Evolutionary conservation across 2,113 vertebrate genomes (phyloP).

Genomic region (Catharus fuscescens): DNA sequence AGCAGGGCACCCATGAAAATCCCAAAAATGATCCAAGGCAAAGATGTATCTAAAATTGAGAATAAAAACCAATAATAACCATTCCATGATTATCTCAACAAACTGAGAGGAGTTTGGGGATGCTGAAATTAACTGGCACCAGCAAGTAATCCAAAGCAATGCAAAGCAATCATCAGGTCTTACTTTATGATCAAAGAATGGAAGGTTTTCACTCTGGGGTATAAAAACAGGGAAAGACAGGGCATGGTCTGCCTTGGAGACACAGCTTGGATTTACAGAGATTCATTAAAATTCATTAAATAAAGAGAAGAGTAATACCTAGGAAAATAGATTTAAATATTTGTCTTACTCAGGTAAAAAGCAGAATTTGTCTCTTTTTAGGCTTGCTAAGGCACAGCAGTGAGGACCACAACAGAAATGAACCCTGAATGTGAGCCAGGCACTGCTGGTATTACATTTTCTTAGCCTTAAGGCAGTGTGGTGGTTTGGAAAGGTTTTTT

Average conservation of each 20-base stretch:
- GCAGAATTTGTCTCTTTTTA: background rate
- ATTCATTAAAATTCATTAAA: background rate
- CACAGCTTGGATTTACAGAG: background rate
- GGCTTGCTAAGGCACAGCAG: background rate
- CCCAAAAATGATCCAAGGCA: background rate
- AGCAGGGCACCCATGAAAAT: background rate
- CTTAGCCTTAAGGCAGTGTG: background rate
- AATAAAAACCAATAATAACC: background rate
- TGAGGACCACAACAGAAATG: background rate
- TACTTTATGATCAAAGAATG: background rate
- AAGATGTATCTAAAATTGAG: background rate
- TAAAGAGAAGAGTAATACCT: background rate
- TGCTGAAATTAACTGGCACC: too few relatives aligned
- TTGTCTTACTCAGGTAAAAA: background rate
- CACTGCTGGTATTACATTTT: background rate
- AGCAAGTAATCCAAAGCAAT: too few relatives aligned
- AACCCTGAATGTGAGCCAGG: background rate
- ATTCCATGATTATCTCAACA: too few relatives aligned
- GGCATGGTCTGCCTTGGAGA: background rate
- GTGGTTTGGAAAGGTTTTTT: too few relatives aligned
- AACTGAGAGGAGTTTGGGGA: too few relatives aligned
- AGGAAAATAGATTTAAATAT: background rate
- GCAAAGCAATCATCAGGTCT: background rate
- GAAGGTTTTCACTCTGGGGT: background rate
- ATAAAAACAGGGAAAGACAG: background rate